phyloP scores from a whole-genome alignment of 2,888 invertebrate genomes.

The Meliscaeva auricollis region DNA sequence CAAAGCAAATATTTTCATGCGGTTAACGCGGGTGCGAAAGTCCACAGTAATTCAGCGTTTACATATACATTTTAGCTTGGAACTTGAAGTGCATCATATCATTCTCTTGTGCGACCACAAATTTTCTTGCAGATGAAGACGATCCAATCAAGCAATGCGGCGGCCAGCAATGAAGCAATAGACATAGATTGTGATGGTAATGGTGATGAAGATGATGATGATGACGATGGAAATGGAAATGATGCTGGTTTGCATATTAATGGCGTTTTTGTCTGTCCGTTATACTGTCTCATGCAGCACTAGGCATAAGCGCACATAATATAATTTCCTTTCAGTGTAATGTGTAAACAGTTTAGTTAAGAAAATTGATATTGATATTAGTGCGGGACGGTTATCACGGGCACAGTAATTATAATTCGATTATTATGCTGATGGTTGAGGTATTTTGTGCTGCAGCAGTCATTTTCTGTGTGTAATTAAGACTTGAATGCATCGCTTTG shows the following conservation, averaged over 20 bases:
- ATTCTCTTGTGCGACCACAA: constrained; percentile 1
- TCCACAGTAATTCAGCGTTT: neutral
- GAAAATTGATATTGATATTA: constrained; percentile 58
- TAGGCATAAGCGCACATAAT: too few relatives aligned
- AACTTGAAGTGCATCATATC: constrained; percentile 19
- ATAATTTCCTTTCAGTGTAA: constrained; percentile 40
- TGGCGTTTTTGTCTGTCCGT: constrained; percentile 5
- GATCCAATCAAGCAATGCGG: neutral
- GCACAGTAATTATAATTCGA: constrained; percentile 52
- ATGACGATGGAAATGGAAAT: neutral
- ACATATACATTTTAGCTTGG: constrained; percentile 11
- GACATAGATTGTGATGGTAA: neutral
- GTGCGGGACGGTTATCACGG: constrained; percentile 43
- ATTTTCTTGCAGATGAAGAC: neutral
- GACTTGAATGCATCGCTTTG: neutral
- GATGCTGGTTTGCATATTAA: constrained; percentile 22
- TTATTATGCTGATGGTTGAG: constrained; percentile 12
- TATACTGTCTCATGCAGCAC: constrained; percentile 4
- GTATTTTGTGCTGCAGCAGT: neutral
- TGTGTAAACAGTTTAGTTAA: constrained; percentile 52
- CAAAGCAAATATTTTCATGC: constrained; percentile 24
- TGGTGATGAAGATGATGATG: neutral
- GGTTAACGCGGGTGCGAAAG: constrained; percentile 23
- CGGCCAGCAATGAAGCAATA: constrained; percentile 3
- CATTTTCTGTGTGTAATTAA: neutral